Conservation (phyloP, 2,888 invertebrate species). For the Cryptocheilus praepositus region DNA sequence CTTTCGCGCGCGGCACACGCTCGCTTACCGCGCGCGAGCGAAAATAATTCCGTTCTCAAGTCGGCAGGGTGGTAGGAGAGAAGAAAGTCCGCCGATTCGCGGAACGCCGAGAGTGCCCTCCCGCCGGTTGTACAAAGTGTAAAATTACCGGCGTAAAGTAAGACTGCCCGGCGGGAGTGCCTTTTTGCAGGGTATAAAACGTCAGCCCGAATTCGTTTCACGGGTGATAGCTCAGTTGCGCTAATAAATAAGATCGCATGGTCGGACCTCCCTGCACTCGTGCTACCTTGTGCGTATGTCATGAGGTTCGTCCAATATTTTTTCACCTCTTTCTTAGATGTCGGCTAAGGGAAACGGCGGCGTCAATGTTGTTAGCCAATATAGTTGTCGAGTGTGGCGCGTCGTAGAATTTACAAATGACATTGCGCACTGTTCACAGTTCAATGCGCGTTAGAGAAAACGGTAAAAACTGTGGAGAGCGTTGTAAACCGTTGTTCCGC, state of each 20-base stretch:
- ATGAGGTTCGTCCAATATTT: no score
- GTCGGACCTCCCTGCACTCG: no score
- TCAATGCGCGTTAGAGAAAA: no score
- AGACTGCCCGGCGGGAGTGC: background rate
- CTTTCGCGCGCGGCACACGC: constrained; percentile 32
- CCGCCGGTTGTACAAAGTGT: constrained; percentile 26
- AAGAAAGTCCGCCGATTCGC: constrained; percentile 32
- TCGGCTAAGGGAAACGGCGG: background rate
- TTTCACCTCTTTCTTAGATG: background rate
- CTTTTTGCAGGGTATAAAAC: constrained; percentile 13
- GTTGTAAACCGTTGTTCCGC: no score
- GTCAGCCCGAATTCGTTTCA: background rate
- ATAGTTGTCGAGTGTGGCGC: no score
- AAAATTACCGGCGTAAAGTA: constrained; percentile 26
- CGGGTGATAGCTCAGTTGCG: background rate
- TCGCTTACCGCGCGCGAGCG: constrained; percentile 21
- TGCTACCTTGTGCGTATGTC: no score
- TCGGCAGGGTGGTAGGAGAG: constrained; percentile 11
- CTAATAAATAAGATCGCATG: no score
- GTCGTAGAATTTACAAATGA: no score
- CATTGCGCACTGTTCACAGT: no score
- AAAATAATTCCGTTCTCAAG: constrained; percentile 40
- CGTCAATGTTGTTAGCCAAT: background rate
- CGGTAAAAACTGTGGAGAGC: no score
- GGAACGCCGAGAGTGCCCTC: constrained; percentile 23